Base-by-base conservation (phyloP, 2,113 vertebrate genomes). In the Tenrec ecaudatus region DNA sequence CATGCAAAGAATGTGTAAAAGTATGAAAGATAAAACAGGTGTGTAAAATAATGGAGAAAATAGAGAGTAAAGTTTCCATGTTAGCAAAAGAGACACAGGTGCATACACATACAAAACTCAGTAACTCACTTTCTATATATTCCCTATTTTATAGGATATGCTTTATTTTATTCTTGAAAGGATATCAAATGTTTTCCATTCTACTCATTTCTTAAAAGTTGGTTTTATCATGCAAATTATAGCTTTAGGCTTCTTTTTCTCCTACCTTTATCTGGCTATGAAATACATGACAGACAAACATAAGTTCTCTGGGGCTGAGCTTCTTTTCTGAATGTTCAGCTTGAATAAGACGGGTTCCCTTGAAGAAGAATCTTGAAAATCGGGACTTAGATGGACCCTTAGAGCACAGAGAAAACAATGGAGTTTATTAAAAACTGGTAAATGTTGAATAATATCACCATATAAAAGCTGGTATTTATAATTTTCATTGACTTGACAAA, bases 241-340 rank as follows among this genome's bases (percentile, higher is more conserved):
- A 90, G 1, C 38, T 69, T 90, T 29, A 38, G 47, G 27, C 47
- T 86, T 93, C 15, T 57, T 68, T 94, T 53, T 0, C 14, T 84
- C 31, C 68, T 90, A 57, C 25, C 15, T 88, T 60, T 31, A 53
- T 60, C 27, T 82, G 60, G 82, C 53, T 88, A 10, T 66, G 22
- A 92, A 87, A 47, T 78, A 62, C 16, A 38, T 1, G n/a, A 82
- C 90, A 81, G 90, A 87, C 29, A 91, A 78, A 47, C 40, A 86
- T 43, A 73, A 89, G 64, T 73, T 69, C 9, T 88, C 36, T 64
- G 38, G 3, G 36, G 7, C 43, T 89, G 33, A 84, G n/a, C 78
- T 69, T 66, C 73, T 87, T 81, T 64, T 66, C 73, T 87, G 7
- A 62, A 71, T 86, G 83, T 90, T 43, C 89, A 91, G 38, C 20